Base-by-base conservation (phyloP, 30 jellyfish, hydroid and myxozoan species). In the Pelagia noctiluca region DNA sequence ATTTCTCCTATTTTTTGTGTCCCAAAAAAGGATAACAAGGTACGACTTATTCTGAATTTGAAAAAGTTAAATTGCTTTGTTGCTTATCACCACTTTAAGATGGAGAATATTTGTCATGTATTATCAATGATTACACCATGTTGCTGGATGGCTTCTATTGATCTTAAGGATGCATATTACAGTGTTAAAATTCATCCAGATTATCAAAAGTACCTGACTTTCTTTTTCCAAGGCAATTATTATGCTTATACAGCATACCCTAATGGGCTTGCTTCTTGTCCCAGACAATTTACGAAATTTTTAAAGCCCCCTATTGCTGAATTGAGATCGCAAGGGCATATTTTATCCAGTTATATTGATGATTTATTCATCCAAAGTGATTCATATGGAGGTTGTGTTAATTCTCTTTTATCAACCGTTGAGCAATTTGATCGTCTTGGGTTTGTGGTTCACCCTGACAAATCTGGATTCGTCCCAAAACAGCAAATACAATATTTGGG, bases 111-210 rank as follows among this genome's bases (percentile, higher is more conserved):
- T 22, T 84, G 63, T 8, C 3, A 19, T 42, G 53, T 67, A 24
- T 61, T 85, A 2, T 10, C 34, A 1, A 3, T 85, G 66, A 60
- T 62, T 2, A 85, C 89, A 1, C 83, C 83, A 38, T 32, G 34
- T 26, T 70, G 81, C 62, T 73, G 89, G 89, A 75, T 86, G 90
- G 81, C 91, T 0, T 75, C 86, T 42, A 26, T 76, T 22, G 96
- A 86, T 38, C 48, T 86, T 1, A 86, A 85, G 49, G 87, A 76
- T 63, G 91, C 96, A 0, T 76, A 76, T 30, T 76, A 65, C 68
- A 77, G 87, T 68, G 87, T 86, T 32, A 62, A 24, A 22, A 66
- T 86, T n/a, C 68, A 57, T 30, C 48, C 68, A 3, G 31, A 29
- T 28, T 52, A 3, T 34, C 91, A 86, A 36, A 64, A 47, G 24